Evolutionary conservation across 2,113 vertebrate species (phyloP).

Genomic region (Shinisaurus crocodilurus): DNA sequence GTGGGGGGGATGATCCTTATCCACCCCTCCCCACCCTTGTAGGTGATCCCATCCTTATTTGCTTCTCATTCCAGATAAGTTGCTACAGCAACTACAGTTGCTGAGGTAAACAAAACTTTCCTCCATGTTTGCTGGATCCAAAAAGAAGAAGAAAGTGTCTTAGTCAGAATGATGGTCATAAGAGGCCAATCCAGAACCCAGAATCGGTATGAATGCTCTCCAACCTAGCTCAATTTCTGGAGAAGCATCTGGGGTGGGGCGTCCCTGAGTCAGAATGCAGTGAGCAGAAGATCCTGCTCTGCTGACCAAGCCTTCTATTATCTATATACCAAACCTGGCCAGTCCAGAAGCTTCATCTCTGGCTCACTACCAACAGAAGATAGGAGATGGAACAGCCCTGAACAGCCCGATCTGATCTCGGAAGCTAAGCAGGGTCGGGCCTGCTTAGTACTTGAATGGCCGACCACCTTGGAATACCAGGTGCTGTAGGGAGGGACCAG

Average conservation of each 20-base stretch:
- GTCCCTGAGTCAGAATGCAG: background rate
- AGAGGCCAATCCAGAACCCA: background rate
- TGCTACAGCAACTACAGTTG: background rate
- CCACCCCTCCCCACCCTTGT: background rate
- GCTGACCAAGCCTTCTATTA: background rate
- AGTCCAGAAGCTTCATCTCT: background rate
- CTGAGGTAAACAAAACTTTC: background rate
- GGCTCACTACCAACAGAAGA: too few relatives aligned
- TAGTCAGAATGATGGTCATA: too few relatives aligned
- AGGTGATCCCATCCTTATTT: background rate
- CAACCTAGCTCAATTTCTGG: background rate
- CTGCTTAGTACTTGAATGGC: too few relatives aligned
- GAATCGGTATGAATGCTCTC: background rate
- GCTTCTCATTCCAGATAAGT: slow-evolving; percentile 14
- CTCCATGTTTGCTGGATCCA: too few relatives aligned
- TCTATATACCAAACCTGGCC: background rate
- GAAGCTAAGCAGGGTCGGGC: too few relatives aligned
- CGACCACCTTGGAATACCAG: too few relatives aligned
- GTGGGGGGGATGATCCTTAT: background rate
- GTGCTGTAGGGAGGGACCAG: too few relatives aligned
- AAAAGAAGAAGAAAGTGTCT: background rate
- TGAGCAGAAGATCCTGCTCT: too few relatives aligned
- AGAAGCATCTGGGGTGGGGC: background rate
- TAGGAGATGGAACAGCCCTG: too few relatives aligned
- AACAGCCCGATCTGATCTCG: too few relatives aligned